Evolutionary conservation across 2,113 vertebrate genomes (phyloP).

Genomic region (Pampusana beccarii): DNA sequence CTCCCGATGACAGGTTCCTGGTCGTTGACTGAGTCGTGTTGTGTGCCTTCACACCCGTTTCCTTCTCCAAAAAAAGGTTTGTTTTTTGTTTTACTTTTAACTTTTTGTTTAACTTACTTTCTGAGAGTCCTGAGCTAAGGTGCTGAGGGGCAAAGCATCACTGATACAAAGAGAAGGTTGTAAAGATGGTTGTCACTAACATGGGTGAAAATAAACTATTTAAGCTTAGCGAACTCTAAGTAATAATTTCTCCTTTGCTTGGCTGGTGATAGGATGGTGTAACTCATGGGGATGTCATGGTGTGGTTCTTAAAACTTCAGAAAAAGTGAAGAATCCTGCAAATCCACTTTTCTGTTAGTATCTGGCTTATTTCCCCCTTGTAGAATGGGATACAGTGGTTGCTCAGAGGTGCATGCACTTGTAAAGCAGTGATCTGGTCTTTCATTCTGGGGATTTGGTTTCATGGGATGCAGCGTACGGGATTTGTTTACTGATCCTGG

Average conservation of each 20-base stretch:
- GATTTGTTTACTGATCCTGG: not conserved
- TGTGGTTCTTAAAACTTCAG: not conserved
- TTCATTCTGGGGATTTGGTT: not conserved
- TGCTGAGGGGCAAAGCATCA: not conserved
- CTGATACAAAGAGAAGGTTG: not conserved
- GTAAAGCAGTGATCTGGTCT: not conserved
- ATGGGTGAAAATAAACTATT: not conserved
- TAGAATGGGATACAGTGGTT: not conserved
- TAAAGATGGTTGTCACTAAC: not conserved
- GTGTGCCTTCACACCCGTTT: constrained; percentile 67
- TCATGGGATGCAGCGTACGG: not conserved
- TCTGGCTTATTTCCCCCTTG: not conserved
- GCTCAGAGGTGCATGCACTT: not conserved
- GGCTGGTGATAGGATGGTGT: not conserved
- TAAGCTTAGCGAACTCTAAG: not conserved
- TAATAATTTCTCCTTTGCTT: not conserved
- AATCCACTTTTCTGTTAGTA: not conserved
- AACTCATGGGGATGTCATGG: not conserved
- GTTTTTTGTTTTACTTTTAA: constrained; percentile 60
- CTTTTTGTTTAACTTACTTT: not conserved
- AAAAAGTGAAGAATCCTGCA: not conserved
- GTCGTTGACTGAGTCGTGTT: constrained; percentile 70
- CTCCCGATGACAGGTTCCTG: constrained; percentile 72
- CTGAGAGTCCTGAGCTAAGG: not conserved
- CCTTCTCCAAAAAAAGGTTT: constrained; percentile 71